A percentile compares a stretch with the other conserved stretches of the same genome.
Evolutionary conservation across 2,797 vertebrate genomes (phyloP).

Genomic region (Peromyscus attwateri): DNA sequence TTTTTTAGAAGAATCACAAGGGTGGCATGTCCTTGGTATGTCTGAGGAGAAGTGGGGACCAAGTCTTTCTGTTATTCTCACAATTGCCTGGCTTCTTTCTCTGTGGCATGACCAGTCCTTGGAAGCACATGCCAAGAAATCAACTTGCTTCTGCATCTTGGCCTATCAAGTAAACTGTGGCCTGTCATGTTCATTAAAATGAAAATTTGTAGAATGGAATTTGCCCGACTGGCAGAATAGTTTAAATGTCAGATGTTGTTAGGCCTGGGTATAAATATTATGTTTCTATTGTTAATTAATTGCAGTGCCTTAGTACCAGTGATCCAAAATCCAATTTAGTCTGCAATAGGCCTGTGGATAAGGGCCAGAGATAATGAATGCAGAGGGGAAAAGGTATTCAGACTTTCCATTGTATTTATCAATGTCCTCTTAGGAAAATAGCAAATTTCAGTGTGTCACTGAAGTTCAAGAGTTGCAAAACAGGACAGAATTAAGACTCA

Average conservation of each 20-base stretch:
- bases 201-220: conserved; percentile 84
- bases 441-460: conserved; percentile 66
- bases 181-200: conserved; percentile 81
- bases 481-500: conserved; percentile 64
- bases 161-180: conserved; percentile 74
- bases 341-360: conserved; percentile 81
- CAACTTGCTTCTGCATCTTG: conserved; percentile 70
- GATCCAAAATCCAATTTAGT: conserved; percentile 85
- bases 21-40: conserved; percentile 43
- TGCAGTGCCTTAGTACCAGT: conserved; percentile 80
- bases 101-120: conserved; percentile 44
- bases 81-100: not conserved
- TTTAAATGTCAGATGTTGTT: conserved; percentile 85
- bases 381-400: conserved; percentile 77
- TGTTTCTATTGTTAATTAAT: conserved; percentile 86
- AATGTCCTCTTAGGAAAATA: conserved; percentile 78
- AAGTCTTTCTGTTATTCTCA: conserved; percentile 34
- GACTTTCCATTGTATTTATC: conserved; percentile 79
- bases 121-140: conserved; percentile 65
- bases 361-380: conserved; percentile 82
- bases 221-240: conserved; percentile 81
- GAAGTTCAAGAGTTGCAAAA: conserved; percentile 63
- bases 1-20: not conserved
- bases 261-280: conserved; percentile 84
- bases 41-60: not conserved